phyloP scores from a whole-genome alignment of 2,797 vertebrate species.

The Sebastes nivosus region DNA sequence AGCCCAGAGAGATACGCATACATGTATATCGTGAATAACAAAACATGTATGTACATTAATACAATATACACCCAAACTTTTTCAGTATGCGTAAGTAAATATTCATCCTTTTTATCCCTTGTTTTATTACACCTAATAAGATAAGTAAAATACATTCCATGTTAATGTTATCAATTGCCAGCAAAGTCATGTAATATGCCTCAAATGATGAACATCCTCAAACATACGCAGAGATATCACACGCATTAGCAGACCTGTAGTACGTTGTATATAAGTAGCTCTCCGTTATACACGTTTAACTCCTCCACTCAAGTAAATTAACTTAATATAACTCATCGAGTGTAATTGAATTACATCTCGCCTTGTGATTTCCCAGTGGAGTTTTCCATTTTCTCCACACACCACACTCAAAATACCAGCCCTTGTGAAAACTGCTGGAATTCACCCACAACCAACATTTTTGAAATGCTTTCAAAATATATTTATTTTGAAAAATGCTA shows the following conservation, averaged over 20 bases:
- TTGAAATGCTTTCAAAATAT: conserved; percentile 46
- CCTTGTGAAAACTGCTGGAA: conserved; percentile 32
- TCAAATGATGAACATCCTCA: not conserved
- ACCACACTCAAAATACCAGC: conserved; percentile 5
- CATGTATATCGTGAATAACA: not conserved
- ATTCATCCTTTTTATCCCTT: not conserved
- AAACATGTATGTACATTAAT: not conserved
- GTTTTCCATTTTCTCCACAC: conserved; percentile 34
- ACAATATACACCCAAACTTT: not conserved
- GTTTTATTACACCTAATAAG: not conserved
- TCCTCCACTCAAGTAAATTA: conserved; percentile 42
- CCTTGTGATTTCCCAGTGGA: conserved; percentile 56
- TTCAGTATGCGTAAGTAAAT: not conserved
- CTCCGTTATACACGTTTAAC: not conserved
- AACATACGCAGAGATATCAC: not conserved
- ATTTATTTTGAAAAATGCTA: conserved; percentile 68
- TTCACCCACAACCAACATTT: conserved; percentile 47
- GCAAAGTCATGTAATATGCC: not conserved
- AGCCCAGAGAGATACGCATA: not conserved
- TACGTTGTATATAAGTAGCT: not conserved
- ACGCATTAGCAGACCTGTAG: not conserved
- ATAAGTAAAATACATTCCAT: not conserved
- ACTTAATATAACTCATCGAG: conserved; percentile 25
- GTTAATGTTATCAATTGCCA: not conserved
- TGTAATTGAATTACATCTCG: conserved; percentile 46